phyloP scores from a whole-genome alignment of 64 coral and sea anemone species.

The Montipora capricornis region DNA sequence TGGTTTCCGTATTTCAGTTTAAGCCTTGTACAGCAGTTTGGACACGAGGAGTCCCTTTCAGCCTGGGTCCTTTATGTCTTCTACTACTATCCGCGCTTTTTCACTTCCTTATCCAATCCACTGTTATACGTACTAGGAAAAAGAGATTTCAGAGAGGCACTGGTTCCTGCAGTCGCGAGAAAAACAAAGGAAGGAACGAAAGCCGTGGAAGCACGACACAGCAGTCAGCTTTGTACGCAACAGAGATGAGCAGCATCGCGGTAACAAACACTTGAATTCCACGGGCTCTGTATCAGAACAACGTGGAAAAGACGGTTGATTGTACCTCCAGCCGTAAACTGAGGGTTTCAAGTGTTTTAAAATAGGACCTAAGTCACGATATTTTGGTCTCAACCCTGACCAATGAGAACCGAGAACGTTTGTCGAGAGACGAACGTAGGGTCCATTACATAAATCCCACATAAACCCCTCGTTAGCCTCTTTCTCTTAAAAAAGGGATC shows the following conservation, averaged over 20 bases:
- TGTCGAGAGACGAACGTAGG: too few species aligned
- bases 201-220: slow-evolving; percentile 4
- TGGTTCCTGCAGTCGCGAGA: background rate
- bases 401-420: too few species aligned
- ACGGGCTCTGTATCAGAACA: too few species aligned
- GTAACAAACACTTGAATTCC: background rate
- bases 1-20: slow-evolving; percentile 82
- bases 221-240: background rate
- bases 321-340: too few species aligned
- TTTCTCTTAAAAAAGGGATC: too few species aligned
- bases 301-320: too few species aligned
- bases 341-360: too few species aligned
- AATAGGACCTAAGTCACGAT: too few species aligned
- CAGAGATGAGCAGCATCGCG: background rate
- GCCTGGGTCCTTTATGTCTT: slow-evolving; percentile 70
- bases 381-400: too few species aligned
- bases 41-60: background rate
- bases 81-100: slow-evolving; percentile 63
- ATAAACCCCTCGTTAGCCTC: background rate
- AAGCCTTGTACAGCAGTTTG: slow-evolving; percentile 23
- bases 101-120: slow-evolving; percentile 74
- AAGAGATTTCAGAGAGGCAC: slow-evolving; percentile 74
- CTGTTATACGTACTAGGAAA: slow-evolving; percentile 77
- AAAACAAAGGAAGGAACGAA: background rate
- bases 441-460: too few species aligned